phyloP scores from a whole-genome alignment of 2,888 invertebrate species.

The Ennomos quercinarius region DNA sequence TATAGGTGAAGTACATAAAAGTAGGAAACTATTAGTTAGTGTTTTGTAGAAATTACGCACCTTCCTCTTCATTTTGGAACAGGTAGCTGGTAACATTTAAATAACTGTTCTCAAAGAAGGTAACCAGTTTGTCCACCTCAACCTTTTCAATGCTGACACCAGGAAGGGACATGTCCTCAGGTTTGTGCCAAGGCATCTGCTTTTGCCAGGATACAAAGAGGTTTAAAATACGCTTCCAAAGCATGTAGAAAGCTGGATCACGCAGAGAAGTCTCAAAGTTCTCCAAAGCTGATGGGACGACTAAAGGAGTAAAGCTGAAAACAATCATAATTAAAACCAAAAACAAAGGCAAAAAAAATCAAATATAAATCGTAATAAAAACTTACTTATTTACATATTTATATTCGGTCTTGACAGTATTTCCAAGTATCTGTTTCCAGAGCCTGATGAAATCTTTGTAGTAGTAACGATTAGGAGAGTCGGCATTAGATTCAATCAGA shows the following conservation, averaged over 20 bases:
- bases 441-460: slow-evolving; percentile 86
- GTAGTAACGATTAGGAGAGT: slow-evolving; percentile 85
- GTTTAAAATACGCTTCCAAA: slow-evolving; percentile 86
- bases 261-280: slow-evolving; percentile 88
- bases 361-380: too few relatives aligned
- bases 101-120: slow-evolving; percentile 88
- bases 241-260: slow-evolving; percentile 90
- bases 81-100: slow-evolving; percentile 81
- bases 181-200: slow-evolving; percentile 85
- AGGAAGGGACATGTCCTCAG: slow-evolving; percentile 37
- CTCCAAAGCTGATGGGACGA: slow-evolving; percentile 86
- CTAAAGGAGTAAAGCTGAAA: slow-evolving; percentile 73
- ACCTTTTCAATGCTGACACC: slow-evolving; percentile 87
- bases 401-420: slow-evolving; percentile 52
- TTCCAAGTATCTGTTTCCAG: slow-evolving; percentile 86
- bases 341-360: slow-evolving; percentile 39
- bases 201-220: slow-evolving; percentile 86
- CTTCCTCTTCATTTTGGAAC: too few relatives aligned
- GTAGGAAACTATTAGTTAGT: too few relatives aligned
- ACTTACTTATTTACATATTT: slow-evolving; percentile 34
- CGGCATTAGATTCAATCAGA: slow-evolving; percentile 87
- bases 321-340: slow-evolving; percentile 37
- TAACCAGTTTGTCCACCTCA: slow-evolving; percentile 87
- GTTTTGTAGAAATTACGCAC: too few relatives aligned
- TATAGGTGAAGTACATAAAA: too few relatives aligned